Percentiles rank a stretch among this genome's conserved stretches.
Conservation (phyloP, 2,888 invertebrate genomes). For the Amphipoea oculea region DNA sequence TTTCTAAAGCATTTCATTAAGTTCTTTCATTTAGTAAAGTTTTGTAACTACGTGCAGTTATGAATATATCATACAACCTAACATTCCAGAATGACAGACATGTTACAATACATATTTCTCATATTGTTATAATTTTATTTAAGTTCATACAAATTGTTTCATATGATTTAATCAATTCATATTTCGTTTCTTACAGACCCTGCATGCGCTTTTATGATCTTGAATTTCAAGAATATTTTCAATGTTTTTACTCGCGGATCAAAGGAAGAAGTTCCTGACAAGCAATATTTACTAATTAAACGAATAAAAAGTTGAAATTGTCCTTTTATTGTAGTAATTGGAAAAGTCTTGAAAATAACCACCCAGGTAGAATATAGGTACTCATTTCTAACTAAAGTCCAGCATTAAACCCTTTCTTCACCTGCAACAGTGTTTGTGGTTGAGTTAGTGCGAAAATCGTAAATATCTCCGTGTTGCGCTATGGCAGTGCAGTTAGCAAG, state of each 20-base stretch:
- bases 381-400: conserved; percentile 4
- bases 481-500: conserved; percentile 78
- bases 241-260: not conserved
- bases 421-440: conserved; percentile 67
- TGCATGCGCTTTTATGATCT: conserved; percentile 45
- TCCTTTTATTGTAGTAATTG: conserved; percentile 39
- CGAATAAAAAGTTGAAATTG: not conserved
- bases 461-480: conserved; percentile 74
- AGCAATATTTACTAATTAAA: conserved; percentile 8
- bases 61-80: conserved; percentile 1
- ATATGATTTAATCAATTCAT: conserved; percentile 27
- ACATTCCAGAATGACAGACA: not conserved
- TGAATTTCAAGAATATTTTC: conserved; percentile 34
- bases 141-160: conserved; percentile 17
- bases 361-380: not conserved
- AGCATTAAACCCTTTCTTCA: conserved; percentile 57
- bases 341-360: not conserved
- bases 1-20: conserved; percentile 57
- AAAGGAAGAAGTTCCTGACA: not conserved
- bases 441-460: conserved; percentile 73
- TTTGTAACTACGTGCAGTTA: not conserved
- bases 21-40: conserved; percentile 24
- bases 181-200: conserved; percentile 56
- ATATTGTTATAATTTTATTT: not conserved
- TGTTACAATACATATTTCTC: not conserved